Percentiles rank a stretch among this genome's conserved stretches.
Evolutionary conservation across 2,113 vertebrate genomes (phyloP).

Genomic region (Oreocharis arfaki): DNA sequence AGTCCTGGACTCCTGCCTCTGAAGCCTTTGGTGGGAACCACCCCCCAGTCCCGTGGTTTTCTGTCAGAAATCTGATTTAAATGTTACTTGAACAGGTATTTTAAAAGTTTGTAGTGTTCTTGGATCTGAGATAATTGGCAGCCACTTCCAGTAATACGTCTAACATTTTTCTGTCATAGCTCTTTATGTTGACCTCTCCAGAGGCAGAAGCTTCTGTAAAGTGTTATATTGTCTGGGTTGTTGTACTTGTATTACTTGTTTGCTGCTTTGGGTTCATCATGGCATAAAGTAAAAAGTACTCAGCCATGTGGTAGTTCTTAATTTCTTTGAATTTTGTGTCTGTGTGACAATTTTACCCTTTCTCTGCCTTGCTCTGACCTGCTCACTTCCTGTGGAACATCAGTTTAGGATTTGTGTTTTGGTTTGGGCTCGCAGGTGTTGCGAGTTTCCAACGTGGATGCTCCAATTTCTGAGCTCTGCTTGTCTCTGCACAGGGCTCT

Average conservation of each 20-base stretch:
- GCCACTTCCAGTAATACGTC: neutral
- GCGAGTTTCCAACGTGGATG: neutral
- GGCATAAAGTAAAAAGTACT: neutral
- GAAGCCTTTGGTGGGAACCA: neutral
- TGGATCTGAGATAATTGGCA: neutral
- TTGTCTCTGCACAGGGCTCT: neutral
- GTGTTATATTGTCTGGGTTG: neutral
- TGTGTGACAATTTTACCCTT: neutral
- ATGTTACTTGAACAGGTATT: neutral
- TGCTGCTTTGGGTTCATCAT: neutral
- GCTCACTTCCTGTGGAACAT: fast-evolving
- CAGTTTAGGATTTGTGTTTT: neutral
- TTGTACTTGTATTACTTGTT: neutral
- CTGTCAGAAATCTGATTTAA: neutral
- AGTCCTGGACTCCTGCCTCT: neutral
- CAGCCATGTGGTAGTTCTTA: neutral
- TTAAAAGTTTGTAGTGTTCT: neutral
- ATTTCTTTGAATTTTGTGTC: neutral
- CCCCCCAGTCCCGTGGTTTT: neutral
- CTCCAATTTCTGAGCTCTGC: neutral
- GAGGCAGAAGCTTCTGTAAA: neutral
- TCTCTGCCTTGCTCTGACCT: neutral
- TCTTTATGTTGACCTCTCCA: neutral
- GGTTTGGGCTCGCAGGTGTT: fast-evolving
- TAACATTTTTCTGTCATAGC: neutral